Evolutionary conservation across 2,888 invertebrate genomes (phyloP).

Genomic region (Lycophotia porphyrea): DNA sequence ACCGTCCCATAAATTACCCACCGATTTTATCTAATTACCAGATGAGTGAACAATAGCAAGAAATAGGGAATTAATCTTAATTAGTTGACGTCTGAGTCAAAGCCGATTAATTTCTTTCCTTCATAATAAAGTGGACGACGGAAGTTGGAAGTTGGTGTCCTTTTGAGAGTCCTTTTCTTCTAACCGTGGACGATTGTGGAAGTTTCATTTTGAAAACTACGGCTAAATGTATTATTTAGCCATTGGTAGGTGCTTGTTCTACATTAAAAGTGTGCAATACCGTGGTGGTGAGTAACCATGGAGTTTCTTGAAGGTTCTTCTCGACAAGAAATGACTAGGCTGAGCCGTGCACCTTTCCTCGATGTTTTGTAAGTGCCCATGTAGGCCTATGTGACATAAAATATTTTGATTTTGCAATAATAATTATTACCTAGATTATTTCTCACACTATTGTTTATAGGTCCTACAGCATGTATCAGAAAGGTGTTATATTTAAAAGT

Average conservation of each 20-base stretch:
- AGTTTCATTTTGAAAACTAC: not conserved
- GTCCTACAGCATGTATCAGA: not conserved
- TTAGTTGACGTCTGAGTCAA: slow-evolving; percentile 56
- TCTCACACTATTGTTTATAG: not conserved
- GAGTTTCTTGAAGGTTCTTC: too few relatives aligned
- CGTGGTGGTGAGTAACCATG: too few relatives aligned
- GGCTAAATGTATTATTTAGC: not conserved
- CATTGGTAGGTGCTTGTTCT: not conserved
- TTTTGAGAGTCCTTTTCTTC: not conserved
- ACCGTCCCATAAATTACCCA: slow-evolving; percentile 41
- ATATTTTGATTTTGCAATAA: too few relatives aligned
- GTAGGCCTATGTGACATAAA: too few relatives aligned
- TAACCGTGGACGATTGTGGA: not conserved
- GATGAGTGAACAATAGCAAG: slow-evolving; percentile 59
- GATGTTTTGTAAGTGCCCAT: too few relatives aligned
- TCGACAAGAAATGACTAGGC: too few relatives aligned
- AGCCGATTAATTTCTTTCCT: slow-evolving; percentile 61
- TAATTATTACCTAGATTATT: too few relatives aligned
- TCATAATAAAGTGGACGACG: slow-evolving; percentile 36
- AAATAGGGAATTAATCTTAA: slow-evolving; percentile 65
- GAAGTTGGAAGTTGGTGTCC: slow-evolving; percentile 11
- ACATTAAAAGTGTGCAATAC: not conserved
- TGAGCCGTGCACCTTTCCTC: too few relatives aligned
- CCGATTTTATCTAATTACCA: slow-evolving; percentile 54
- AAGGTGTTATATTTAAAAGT: too few relatives aligned